Percentiles rank a stretch among this genome's conserved stretches.
Evolutionary conservation across 1,140 invertebrate genomes (phyloP).

Genomic region (Pseudoatta argentina): DNA sequence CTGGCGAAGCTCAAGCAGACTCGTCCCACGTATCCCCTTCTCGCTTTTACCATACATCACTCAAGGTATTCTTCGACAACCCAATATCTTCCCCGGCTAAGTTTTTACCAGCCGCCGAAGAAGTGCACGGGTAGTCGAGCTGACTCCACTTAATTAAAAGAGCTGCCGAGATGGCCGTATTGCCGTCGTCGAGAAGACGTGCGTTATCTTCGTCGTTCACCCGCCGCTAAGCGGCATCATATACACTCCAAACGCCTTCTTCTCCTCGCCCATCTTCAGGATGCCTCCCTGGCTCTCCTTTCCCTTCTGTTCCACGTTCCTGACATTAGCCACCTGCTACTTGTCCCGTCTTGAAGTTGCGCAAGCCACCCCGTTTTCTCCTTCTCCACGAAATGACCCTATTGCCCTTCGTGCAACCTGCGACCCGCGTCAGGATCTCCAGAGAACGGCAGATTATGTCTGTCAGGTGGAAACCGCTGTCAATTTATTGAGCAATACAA

Average conservation of each 20-base stretch:
- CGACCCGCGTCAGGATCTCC: neutral
- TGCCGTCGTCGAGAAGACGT: slow-evolving; percentile 76
- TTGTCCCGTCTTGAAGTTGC: slow-evolving; percentile 70
- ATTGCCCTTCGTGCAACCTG: slow-evolving; percentile 60
- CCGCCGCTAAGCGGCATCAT: slow-evolving; percentile 73
- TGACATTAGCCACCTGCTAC: slow-evolving; percentile 81
- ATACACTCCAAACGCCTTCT: slow-evolving; percentile 71
- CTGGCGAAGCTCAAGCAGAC: neutral
- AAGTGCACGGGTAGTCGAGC: slow-evolving; percentile 58
- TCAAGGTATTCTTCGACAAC: slow-evolving; percentile 49
- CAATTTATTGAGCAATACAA: slow-evolving; percentile 49
- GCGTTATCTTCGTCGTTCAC: slow-evolving; percentile 80
- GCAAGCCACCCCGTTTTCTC: slow-evolving; percentile 35
- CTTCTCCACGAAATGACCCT: slow-evolving; percentile 38
- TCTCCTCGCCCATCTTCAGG: slow-evolving; percentile 14
- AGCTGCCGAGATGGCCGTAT: slow-evolving; percentile 73
- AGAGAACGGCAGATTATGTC: slow-evolving; percentile 41
- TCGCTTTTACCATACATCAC: slow-evolving; percentile 18
- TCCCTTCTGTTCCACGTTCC: slow-evolving; percentile 21
- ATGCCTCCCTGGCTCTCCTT: neutral
- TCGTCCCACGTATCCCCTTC: neutral
- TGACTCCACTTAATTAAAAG: slow-evolving; percentile 83
- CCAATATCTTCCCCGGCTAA: slow-evolving; percentile 71
- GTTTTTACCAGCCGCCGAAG: slow-evolving; percentile 54
- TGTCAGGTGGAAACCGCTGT: slow-evolving; percentile 45